phyloP scores from a whole-genome alignment of 2,888 invertebrate genomes.

The Meta bourneti region DNA sequence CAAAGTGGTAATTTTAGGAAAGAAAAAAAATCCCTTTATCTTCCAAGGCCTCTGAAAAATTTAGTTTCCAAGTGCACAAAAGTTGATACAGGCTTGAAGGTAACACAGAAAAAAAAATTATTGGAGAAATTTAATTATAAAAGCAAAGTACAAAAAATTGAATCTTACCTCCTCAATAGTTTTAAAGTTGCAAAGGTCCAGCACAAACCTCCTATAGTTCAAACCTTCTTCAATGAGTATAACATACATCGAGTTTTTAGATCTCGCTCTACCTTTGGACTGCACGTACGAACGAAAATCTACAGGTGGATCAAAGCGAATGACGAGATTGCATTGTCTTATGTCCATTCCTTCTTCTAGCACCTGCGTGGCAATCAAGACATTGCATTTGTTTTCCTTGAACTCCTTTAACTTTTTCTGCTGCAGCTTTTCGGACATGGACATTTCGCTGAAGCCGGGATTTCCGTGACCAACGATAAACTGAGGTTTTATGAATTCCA shows the following conservation, averaged over 20 bases:
- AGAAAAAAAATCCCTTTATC: no score
- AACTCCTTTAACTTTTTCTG: slow-evolving; percentile 83
- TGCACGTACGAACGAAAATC: slow-evolving; percentile 90
- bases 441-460: slow-evolving; percentile 85
- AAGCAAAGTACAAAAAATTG: no score
- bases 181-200: slow-evolving; percentile 87
- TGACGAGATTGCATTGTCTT: slow-evolving; percentile 94
- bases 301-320: slow-evolving; percentile 88
- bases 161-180: slow-evolving; percentile 87
- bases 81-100: no score
- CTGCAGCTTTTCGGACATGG: slow-evolving; percentile 79
- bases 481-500: slow-evolving; percentile 83
- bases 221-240: slow-evolving; percentile 85
- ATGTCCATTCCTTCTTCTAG: slow-evolving; percentile 96
- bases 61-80: no score
- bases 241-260: slow-evolving; percentile 88
- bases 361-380: slow-evolving; percentile 90
- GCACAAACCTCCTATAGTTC: slow-evolving; percentile 83
- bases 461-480: slow-evolving; percentile 87
- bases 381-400: slow-evolving; percentile 93
- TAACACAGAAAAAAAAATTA: no score
- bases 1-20: no score
- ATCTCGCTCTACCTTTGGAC: slow-evolving; percentile 92
- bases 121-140: background rate
- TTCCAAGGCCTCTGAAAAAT: no score